Percentiles rank a stretch among this genome's conserved stretches.
Conservation (phyloP, 2,797 vertebrate genomes). For the Lagodon rhomboides region DNA sequence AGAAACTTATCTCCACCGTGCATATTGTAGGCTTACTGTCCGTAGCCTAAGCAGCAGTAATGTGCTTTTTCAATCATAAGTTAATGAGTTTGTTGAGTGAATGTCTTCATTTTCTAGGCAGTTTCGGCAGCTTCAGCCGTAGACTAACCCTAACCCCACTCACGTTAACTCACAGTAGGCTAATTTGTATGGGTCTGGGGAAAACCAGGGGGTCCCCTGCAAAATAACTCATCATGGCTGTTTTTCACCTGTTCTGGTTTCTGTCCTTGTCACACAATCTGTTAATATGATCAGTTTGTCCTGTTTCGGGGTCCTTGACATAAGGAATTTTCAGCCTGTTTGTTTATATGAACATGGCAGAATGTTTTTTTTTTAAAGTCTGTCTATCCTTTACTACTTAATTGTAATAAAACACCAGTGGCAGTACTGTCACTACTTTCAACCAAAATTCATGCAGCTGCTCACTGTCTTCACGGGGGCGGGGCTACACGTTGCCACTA, state of each 20-base stretch:
- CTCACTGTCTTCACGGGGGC: constrained; percentile 47
- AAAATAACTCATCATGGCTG: not conserved
- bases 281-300: not conserved
- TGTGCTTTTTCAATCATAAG: not conserved
- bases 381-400: not conserved
- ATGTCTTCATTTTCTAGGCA: not conserved
- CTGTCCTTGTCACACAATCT: not conserved
- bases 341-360: not conserved
- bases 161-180: not conserved
- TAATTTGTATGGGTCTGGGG: not conserved
- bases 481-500: constrained; percentile 16
- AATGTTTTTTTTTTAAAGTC: too few relatives aligned
- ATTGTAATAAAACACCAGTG: not conserved
- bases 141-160: not conserved
- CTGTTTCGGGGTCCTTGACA: not conserved
- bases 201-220: too few relatives aligned
- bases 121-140: not conserved
- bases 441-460: not conserved
- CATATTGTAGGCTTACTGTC: not conserved
- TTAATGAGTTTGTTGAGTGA: not conserved
- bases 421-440: too few relatives aligned
- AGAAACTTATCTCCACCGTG: not conserved
- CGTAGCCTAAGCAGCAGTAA: too few relatives aligned
- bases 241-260: not conserved
- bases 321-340: not conserved